phyloP scores from a whole-genome alignment of 2,888 invertebrate genomes.

The Chrysolina haemoptera region DNA sequence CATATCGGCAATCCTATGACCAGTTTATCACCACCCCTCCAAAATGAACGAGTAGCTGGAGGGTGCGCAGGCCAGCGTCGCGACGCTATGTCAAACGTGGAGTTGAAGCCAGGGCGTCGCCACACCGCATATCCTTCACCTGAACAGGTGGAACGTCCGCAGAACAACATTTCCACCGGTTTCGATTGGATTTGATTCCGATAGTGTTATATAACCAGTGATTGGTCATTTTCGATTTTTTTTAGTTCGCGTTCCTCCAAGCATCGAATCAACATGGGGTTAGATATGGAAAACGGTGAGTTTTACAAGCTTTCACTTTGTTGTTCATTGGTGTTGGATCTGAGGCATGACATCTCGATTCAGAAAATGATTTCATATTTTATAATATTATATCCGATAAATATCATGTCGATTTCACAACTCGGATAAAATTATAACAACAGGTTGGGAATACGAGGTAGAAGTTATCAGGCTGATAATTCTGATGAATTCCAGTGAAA shows the following conservation, averaged over 20 bases:
- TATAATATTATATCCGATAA: no score
- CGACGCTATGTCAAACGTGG: conserved; percentile 64
- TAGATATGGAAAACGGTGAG: conserved; percentile 44
- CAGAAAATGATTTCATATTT: no score
- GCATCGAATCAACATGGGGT: conserved; percentile 35
- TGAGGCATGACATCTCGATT: background rate
- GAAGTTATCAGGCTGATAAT: no score
- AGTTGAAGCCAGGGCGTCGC: conserved; percentile 68
- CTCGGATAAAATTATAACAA: no score
- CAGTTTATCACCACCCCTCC: conserved; percentile 31
- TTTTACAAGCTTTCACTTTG: conserved; percentile 32
- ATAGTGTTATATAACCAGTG: conserved; percentile 36
- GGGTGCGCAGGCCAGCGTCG: conserved; percentile 59
- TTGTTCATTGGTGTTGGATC: background rate
- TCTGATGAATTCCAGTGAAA: no score
- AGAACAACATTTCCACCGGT: conserved; percentile 47
- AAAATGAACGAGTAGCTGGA: conserved; percentile 40
- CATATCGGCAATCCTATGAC: conserved; percentile 18
- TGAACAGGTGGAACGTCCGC: conserved; percentile 62
- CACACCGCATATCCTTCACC: conserved; percentile 61
- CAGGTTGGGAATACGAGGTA: no score
- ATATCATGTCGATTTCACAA: no score
- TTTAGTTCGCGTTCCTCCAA: conserved; percentile 12
- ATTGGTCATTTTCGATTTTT: conserved; percentile 15
- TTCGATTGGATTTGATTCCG: conserved; percentile 36